Conservation (phyloP, 2,797 vertebrate species). For the Cygnus olor region DNA sequence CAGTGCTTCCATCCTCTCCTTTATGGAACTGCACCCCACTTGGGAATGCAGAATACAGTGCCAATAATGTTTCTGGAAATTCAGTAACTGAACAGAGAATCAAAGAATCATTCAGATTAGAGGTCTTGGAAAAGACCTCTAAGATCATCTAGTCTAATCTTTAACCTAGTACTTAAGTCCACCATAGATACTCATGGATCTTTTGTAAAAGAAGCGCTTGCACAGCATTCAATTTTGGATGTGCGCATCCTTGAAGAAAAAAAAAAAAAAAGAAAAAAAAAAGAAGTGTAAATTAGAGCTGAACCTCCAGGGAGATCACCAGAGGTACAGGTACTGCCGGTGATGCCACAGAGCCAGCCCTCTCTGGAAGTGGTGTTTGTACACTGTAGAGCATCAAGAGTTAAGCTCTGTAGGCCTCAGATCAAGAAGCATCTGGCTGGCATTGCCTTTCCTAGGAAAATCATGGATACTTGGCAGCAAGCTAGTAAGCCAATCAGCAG, state of each 20-base stretch:
- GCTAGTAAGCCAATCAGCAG: constrained; percentile 32
- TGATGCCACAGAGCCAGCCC: not conserved
- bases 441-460: constrained; percentile 20
- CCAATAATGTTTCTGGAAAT: not conserved
- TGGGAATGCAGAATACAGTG: not conserved
- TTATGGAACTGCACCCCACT: not conserved
- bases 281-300: not conserved
- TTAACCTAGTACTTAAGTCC: too few relatives aligned
- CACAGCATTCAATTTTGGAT: not conserved
- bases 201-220: not conserved
- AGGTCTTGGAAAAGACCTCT: too few relatives aligned
- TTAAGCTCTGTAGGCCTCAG: constrained; percentile 1
- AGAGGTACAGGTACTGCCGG: not conserved
- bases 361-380: not conserved
- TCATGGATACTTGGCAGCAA: constrained; percentile 20
- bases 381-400: not conserved
- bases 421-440: constrained; percentile 1
- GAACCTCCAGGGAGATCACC: not conserved
- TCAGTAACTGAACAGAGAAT: not conserved
- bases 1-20: not conserved
- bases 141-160: too few relatives aligned
- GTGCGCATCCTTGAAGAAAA: not conserved
- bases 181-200: not conserved
- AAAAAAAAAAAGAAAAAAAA: too few relatives aligned
- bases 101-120: too few relatives aligned